Conservation (phyloP, 2,888 invertebrate species). For the Harpagoxenus sublaevis region DNA sequence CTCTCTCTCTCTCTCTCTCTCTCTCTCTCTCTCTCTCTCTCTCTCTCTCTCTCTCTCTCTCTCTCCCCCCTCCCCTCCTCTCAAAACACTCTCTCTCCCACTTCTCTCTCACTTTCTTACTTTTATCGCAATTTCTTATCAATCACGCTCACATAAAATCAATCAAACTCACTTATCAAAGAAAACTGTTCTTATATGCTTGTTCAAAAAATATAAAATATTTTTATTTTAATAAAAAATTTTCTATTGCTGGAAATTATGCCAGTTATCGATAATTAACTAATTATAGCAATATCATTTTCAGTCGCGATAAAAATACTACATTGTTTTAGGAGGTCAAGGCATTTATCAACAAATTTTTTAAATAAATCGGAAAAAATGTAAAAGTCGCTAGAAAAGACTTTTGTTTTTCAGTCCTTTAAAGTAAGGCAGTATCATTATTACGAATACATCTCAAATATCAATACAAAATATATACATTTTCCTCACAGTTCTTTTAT, state of each 20-base stretch:
- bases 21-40: slow-evolving; percentile 61
- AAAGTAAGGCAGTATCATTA: not conserved
- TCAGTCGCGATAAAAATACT: slow-evolving; percentile 65
- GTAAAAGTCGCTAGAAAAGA: not conserved
- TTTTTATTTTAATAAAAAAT: slow-evolving; percentile 56
- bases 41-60: slow-evolving; percentile 69
- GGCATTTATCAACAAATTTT: slow-evolving; percentile 54
- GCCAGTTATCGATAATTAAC: slow-evolving; percentile 61
- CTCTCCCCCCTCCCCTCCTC: slow-evolving; percentile 51
- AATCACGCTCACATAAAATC: not conserved
- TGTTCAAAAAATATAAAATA: not conserved
- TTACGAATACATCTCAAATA: not conserved
- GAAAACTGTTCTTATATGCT: slow-evolving; percentile 51
- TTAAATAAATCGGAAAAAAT: not conserved
- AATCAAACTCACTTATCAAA: slow-evolving; percentile 61
- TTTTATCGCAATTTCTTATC: slow-evolving; percentile 5
- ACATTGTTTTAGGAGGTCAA: slow-evolving; percentile 63
- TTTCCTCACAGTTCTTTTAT: not conserved
- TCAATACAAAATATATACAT: not conserved
- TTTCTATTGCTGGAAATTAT: slow-evolving; percentile 60
- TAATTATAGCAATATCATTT: slow-evolving; percentile 52
- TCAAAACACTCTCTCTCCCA: not conserved
- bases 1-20: slow-evolving; percentile 64
- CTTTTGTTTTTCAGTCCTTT: not conserved
- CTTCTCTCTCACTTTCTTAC: slow-evolving; percentile 22